phyloP scores from a whole-genome alignment of 2,113 vertebrate species.

The Strix uralensis region DNA sequence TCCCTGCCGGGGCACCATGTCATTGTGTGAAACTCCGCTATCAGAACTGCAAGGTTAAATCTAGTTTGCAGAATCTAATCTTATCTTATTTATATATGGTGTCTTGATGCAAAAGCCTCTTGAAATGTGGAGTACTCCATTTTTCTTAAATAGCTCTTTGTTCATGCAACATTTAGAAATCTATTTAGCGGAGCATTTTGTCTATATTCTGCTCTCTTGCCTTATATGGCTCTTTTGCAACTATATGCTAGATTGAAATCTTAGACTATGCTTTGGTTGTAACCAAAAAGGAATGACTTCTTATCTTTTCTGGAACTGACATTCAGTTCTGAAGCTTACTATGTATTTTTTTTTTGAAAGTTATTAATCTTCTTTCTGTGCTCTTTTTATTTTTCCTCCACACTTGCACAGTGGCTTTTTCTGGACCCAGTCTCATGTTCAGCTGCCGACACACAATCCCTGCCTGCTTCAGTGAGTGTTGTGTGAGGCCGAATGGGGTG shows the following conservation, averaged over 20 bases:
- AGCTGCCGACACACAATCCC: neutral
- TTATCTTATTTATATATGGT: neutral
- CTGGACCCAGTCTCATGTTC: neutral
- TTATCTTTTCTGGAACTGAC: slow-evolving; percentile 43
- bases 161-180: neutral
- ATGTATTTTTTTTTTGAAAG: neutral
- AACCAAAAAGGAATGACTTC: slow-evolving; percentile 13
- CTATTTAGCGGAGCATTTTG: neutral
- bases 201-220: neutral
- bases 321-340: neutral
- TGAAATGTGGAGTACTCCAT: neutral
- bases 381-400: neutral
- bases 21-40: neutral
- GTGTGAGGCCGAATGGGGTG: neutral
- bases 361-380: neutral
- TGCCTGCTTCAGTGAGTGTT: neutral
- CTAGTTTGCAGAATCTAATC: neutral
- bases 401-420: neutral
- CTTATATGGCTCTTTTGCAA: neutral
- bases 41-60: neutral
- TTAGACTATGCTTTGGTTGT: neutral
- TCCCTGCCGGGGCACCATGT: neutral
- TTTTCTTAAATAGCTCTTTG: neutral
- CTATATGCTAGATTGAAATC: neutral
- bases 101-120: neutral